Base-by-base conservation (phyloP, 2,797 vertebrate genomes). In the Falco biarmicus region DNA sequence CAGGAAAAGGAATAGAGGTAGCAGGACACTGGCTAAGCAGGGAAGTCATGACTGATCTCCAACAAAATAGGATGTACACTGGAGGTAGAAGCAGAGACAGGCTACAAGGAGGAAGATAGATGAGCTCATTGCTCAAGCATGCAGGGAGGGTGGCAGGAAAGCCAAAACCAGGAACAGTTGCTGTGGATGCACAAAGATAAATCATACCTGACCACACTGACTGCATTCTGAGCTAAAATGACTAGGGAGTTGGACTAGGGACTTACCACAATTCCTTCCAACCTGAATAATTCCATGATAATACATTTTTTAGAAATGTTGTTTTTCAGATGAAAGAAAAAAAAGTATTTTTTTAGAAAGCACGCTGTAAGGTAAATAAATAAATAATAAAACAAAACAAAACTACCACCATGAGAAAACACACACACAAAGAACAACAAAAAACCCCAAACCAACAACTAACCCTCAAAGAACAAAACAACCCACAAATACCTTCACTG, bases 401-500 rank as follows among this genome's bases (percentile, higher is more conserved):
- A 63, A 31, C 11, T 5, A 39, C 19, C 24, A 54, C 8, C 41
- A 14, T 10, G 25, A 26, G 19, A 20, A 31, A 9, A 24, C 9
- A 20, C 11, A 11, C 53, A 22, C 16, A 20, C 5, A 10, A 54
- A 54, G 20, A 51, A 37, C 21, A 9, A 7, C 32, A 24, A 26
- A 32, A 50, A 11, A n/a, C 4, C 7, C 11, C 9, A 28, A 28
- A 39, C 22, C 61, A 43, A 1, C 1, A 60, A 39, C 10, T 18
- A 37, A 37, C 5, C 2, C 16, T 9, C 1, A 7, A 31, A 15
- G 57, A 22, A 1, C 3, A 11, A 59, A 43, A 16, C 11, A 47
- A 34, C 1, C 5, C 47, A 28, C 31, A 69, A 60, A 53, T 7
- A 61, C 16, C 50, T 39, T 31, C 17, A 61, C 24, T 20, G 39